Evolutionary conservation across 2,797 vertebrate species (phyloP).

Genomic region (Scomberomorus guttatus): DNA sequence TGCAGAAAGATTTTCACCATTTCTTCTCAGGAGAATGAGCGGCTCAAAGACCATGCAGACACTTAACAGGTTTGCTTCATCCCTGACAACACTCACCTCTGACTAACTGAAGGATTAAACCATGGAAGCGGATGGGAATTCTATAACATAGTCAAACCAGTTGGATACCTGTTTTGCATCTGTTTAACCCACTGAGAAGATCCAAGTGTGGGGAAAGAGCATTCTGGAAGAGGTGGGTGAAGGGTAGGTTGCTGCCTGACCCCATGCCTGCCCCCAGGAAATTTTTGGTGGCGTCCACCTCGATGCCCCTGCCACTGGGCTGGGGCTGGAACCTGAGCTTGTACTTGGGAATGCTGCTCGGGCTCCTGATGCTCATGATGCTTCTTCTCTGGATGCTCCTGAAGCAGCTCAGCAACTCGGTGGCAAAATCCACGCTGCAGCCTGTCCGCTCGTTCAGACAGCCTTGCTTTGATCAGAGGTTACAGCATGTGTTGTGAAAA

Average conservation of each 20-base stretch:
- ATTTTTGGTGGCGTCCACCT: slow-evolving; percentile 86
- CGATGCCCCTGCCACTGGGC: slow-evolving; percentile 85
- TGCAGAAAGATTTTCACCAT: slow-evolving; percentile 57
- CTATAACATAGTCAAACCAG: slow-evolving; percentile 24
- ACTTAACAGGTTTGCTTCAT: slow-evolving; percentile 40
- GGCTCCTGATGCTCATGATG: slow-evolving; percentile 88
- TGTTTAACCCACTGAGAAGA: slow-evolving; percentile 48
- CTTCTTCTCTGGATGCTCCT: slow-evolving; percentile 92
- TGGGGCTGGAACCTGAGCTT: slow-evolving; percentile 92
- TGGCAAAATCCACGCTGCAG: slow-evolving; percentile 83
- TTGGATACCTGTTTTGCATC: slow-evolving; percentile 48
- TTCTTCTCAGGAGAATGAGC: slow-evolving; percentile 50
- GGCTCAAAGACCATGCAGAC: slow-evolving; percentile 15
- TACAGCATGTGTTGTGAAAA: slow-evolving; percentile 80
- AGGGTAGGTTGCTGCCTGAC: slow-evolving; percentile 39
- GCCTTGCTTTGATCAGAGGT: slow-evolving; percentile 79
- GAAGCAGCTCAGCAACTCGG: slow-evolving; percentile 91
- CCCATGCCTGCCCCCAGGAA: slow-evolving; percentile 85
- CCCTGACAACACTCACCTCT: not conserved
- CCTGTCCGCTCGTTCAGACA: slow-evolving; percentile 86
- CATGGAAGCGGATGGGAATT: slow-evolving; percentile 56
- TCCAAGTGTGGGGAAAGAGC: slow-evolving; percentile 32
- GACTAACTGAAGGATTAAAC: slow-evolving; percentile 41
- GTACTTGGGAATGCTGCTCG: slow-evolving; percentile 89
- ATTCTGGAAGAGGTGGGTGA: slow-evolving; percentile 10